A percentile compares a stretch with the other conserved stretches of the same genome.
phyloP scores from a whole-genome alignment of 2,888 invertebrate species.

The Heliconius aoede region DNA sequence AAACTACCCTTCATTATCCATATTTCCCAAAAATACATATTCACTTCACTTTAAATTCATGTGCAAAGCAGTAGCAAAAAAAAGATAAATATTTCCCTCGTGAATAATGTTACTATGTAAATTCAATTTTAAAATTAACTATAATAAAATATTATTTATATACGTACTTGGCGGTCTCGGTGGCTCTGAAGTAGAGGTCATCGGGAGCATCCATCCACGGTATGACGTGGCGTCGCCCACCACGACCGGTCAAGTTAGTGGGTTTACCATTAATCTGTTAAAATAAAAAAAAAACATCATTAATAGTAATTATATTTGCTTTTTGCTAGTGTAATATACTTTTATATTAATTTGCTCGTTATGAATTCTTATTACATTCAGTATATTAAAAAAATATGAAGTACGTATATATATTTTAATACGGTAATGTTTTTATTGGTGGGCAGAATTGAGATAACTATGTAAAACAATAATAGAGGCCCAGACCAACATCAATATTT shows the following conservation, averaged over 20 bases:
- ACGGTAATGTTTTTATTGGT: too few species aligned
- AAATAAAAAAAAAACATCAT: background rate
- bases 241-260: constrained; percentile 90
- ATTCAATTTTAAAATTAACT: background rate
- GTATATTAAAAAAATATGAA: too few species aligned
- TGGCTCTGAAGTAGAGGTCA: constrained; percentile 97
- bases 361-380: too few species aligned
- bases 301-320: background rate
- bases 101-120: background rate
- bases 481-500: too few species aligned
- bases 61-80: background rate
- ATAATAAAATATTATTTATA: background rate
- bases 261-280: constrained; percentile 91
- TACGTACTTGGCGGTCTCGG: constrained; percentile 94
- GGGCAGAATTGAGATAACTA: too few species aligned
- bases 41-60: background rate
- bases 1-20: too few species aligned
- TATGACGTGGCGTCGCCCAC: constrained; percentile 95
- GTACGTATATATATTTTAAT: too few species aligned
- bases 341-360: too few species aligned
- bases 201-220: constrained; percentile 99
- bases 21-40: background rate
- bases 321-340: too few species aligned
- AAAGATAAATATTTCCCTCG: background rate
- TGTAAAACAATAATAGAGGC: too few species aligned